A percentile compares a stretch with the other conserved stretches of the same genome.
phyloP scores from a whole-genome alignment of 2,113 vertebrate genomes.

The Cacatua alba region DNA sequence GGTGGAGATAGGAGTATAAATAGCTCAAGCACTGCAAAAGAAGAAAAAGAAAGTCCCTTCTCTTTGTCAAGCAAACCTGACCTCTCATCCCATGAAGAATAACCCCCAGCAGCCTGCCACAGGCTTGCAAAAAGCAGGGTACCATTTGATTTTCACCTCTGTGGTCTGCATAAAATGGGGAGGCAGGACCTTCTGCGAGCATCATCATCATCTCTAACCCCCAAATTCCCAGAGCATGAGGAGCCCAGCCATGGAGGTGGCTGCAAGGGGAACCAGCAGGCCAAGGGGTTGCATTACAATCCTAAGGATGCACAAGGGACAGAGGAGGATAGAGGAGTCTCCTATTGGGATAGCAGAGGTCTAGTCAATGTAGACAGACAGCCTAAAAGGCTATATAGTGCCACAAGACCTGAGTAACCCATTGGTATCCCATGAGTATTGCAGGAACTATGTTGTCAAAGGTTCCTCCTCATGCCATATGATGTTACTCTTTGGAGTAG shows the following conservation, averaged over 20 bases:
- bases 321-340: neutral
- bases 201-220: neutral
- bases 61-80: slow-evolving; percentile 1
- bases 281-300: rapidly evolving
- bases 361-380: neutral
- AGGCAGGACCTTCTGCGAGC: slow-evolving; percentile 1
- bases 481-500: neutral
- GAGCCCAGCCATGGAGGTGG: rapidly evolving
- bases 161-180: neutral
- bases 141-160: slow-evolving; percentile 12
- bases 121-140: neutral
- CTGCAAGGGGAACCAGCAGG: rapidly evolving
- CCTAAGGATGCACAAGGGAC: rapidly evolving
- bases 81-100: slow-evolving; percentile 22
- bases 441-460: neutral
- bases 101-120: neutral
- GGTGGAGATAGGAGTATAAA: slow-evolving; percentile 30
- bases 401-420: neutral
- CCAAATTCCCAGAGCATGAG: rapidly evolving
- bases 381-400: rapidly evolving
- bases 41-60: neutral
- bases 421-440: rapidly evolving
- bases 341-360: neutral
- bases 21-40: neutral
- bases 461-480: rapidly evolving